A percentile compares a stretch with the other conserved stretches of the same genome.
Evolutionary conservation across 2,797 vertebrate species (phyloP).

Genomic region (Streptopelia turtur): DNA sequence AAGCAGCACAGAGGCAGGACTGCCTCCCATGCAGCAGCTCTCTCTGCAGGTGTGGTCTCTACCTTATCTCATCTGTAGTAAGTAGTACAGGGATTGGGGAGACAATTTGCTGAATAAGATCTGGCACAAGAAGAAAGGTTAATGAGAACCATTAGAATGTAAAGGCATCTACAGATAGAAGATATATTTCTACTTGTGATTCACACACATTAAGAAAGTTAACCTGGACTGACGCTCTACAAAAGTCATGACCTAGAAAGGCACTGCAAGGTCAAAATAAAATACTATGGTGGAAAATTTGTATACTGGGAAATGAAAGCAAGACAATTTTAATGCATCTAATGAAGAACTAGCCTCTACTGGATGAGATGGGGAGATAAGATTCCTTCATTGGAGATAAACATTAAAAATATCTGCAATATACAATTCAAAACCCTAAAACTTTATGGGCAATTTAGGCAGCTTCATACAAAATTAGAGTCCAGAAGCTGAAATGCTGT

Average conservation of each 20-base stretch:
- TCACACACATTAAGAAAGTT: background rate
- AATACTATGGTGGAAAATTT: background rate
- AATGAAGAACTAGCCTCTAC: background rate
- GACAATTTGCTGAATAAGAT: background rate
- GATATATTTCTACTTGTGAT: background rate
- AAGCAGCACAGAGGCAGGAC: background rate
- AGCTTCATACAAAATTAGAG: background rate
- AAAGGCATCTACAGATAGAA: background rate
- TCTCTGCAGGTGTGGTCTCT: background rate
- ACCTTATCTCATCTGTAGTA: background rate
- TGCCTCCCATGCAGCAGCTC: background rate
- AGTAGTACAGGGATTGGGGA: background rate
- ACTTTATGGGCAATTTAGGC: background rate
- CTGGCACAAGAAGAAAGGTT: conserved; percentile 2
- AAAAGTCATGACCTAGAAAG: background rate
- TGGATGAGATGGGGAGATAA: background rate
- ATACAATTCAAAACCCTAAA: background rate
- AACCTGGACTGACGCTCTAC: background rate
- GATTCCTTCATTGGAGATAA: background rate
- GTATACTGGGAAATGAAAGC: background rate
- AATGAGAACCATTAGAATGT: background rate
- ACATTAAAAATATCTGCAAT: background rate
- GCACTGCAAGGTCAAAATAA: background rate
- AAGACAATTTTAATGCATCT: background rate
- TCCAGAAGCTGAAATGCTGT: background rate